Evolutionary conservation across 2,113 vertebrate species (phyloP).

Genomic region (Daubentonia madagascariensis): DNA sequence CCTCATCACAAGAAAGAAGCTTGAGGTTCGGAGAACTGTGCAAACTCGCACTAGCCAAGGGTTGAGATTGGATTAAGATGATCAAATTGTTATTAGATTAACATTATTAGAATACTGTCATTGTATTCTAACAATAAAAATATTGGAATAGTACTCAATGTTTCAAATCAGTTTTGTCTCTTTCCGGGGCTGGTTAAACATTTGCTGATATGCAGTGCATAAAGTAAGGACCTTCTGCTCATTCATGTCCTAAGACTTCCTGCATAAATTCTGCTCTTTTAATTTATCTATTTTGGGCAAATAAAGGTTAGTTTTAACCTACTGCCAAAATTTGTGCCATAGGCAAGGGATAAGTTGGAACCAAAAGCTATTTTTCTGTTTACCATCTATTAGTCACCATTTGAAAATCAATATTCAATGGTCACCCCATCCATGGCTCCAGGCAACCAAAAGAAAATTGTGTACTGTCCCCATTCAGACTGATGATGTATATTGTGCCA

Average conservation of each 20-base stretch:
- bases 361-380: conserved; percentile 34
- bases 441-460: neutral
- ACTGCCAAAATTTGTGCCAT: neutral
- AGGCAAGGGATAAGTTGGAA: neutral
- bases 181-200: neutral
- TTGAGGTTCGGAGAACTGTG: neutral
- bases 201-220: neutral
- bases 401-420: conserved; percentile 47
- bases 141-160: neutral
- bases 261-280: conserved; percentile 6
- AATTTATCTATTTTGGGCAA: conserved; percentile 29
- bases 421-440: neutral
- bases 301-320: conserved; percentile 41
- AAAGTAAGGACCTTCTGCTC: neutral
- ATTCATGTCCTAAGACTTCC: neutral
- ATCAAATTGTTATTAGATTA: neutral
- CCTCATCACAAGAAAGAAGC: neutral
- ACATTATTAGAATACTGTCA: neutral
- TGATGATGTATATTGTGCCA: neutral
- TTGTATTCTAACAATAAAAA: neutral
- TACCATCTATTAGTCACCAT: conserved; percentile 8
- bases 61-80: neutral
- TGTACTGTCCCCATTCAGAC: neutral
- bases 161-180: neutral
- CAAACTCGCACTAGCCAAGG: neutral